Evolutionary conservation across 2,888 invertebrate species (phyloP), one percentile per base, ranked within the genome.

Genomic region (Melanargia galathea): DNA sequence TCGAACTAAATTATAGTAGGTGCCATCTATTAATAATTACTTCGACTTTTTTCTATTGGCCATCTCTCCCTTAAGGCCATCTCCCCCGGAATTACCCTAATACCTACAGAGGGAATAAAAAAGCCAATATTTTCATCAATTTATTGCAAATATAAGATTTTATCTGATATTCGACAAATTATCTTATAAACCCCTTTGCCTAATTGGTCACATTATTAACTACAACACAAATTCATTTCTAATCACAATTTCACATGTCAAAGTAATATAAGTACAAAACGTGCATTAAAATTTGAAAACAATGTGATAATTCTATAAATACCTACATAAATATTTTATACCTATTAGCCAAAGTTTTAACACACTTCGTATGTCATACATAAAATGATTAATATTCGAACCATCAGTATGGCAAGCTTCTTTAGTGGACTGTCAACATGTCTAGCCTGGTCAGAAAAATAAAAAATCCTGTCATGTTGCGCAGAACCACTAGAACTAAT

Each of bases 161-260:
- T 38, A 68, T 73, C 69, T 71, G 60, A 69, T 68, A 65, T 63
- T 65, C 60, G 62, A 70, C 57, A 61, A 61, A 67, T 69, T 60
- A 70, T 65, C 63, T 63, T 62, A 64, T 66, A 65, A 71, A 80
- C 80, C 80, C 77, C 81, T 80, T 80, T 74, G 76, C 80, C 80
- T 69, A 70, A 83, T 86, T 86, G 84, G 85, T 86, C 86, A 73
- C 70, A 73, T 71, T 69, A 74, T 71, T 70, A 62, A 71, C n/a
- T n/a, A n/a, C 65, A 68, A 68, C 49, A 48, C 35, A 64, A 59
- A 35, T 48, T 54, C 55, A 65, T 58, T 59, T 18, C 48, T 54
- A 60, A 55, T 58, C 45, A 64, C 6, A 60, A 60, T 60, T 30
- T 59, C 11, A 45, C 16, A 10, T 33, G 16, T 18, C 20, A 26